Conservation (phyloP, 2,888 invertebrate species). For the Lepidochitona cinerea region DNA sequence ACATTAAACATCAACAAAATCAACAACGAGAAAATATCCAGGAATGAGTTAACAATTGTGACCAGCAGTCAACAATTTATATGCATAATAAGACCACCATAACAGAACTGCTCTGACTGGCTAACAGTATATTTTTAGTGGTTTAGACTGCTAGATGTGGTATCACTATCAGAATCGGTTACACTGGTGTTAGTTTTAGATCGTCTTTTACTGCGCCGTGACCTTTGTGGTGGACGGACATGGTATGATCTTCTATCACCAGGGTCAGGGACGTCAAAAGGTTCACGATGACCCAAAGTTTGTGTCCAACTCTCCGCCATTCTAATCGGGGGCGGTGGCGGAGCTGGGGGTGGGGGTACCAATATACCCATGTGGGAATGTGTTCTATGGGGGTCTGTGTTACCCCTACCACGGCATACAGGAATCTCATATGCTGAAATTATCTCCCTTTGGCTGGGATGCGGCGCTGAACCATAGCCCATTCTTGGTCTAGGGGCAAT, state of each 20-base stretch:
- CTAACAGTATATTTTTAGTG: too few species aligned
- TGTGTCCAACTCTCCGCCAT: slow-evolving; percentile 6
- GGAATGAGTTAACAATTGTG: too few species aligned
- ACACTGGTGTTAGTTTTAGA: not conserved
- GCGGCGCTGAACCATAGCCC: not conserved
- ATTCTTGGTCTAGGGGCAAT: not conserved
- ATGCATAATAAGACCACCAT: too few species aligned
- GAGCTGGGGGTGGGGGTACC: not conserved
- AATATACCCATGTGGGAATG: not conserved
- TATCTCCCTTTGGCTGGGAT: not conserved
- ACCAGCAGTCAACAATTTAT: too few species aligned
- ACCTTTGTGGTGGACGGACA: not conserved
- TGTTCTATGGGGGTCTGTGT: not conserved
- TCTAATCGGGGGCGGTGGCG: not conserved
- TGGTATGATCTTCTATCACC: not conserved
- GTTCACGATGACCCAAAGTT: not conserved
- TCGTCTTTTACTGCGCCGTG: not conserved
- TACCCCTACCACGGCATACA: not conserved
- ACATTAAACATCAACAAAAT: too few species aligned
- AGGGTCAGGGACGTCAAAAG: not conserved
- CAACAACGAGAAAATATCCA: too few species aligned
- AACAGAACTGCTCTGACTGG: too few species aligned
- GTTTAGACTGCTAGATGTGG: slow-evolving; percentile 2
- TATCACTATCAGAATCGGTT: slow-evolving; percentile 5
- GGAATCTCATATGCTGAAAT: slow-evolving; percentile 3